Evolutionary conservation across 2,113 vertebrate species (phyloP).

Genomic region (Bombycilla garrulus): DNA sequence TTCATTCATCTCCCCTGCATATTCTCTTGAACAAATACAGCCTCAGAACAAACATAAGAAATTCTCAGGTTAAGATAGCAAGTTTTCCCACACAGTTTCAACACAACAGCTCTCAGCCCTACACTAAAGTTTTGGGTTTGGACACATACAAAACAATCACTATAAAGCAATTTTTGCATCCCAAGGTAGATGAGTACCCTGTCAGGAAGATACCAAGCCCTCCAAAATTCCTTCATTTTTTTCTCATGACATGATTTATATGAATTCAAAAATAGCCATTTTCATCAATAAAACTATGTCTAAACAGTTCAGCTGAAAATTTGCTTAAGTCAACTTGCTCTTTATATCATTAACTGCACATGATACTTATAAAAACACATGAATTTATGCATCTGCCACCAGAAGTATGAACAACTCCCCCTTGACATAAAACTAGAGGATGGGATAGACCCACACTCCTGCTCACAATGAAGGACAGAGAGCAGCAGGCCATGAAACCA

Average conservation of each 20-base stretch:
- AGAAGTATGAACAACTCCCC: not conserved
- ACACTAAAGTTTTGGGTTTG: not conserved
- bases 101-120: not conserved
- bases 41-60: not conserved
- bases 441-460: not conserved
- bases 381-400: not conserved
- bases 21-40: not conserved
- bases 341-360: not conserved
- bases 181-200: not conserved
- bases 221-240: not conserved
- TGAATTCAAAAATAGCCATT: not conserved
- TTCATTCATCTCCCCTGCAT: not conserved
- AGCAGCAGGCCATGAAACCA: not conserved
- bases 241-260: not conserved
- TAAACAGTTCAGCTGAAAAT: not conserved
- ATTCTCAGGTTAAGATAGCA: not conserved
- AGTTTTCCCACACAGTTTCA: not conserved
- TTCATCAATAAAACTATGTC: not conserved
- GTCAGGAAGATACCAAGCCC: not conserved
- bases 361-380: not conserved
- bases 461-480: rapidly evolving
- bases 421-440: not conserved
- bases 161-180: not conserved
- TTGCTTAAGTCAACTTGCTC: not conserved
- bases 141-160: not conserved